Conservation (phyloP, 2,888 invertebrate species). For the Eremobia ochroleuca region DNA sequence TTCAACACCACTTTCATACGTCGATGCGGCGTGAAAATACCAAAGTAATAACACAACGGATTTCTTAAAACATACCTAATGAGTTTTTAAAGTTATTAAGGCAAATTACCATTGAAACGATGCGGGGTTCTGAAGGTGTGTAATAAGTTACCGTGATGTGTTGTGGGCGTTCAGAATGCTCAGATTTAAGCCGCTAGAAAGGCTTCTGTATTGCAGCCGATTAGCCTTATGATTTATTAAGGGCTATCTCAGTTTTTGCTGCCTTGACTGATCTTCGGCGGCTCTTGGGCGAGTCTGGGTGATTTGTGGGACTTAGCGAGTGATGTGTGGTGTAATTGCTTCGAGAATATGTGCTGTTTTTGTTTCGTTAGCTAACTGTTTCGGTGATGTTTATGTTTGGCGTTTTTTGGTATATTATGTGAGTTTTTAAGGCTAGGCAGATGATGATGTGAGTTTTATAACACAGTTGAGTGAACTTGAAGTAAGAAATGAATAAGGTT, state of each 20-base stretch:
- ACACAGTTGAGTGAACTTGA: neutral
- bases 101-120: conserved; percentile 83
- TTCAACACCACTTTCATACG: conserved; percentile 20
- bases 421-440: too few species aligned
- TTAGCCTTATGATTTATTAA: conserved; percentile 84
- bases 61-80: conserved; percentile 81
- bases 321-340: conserved; percentile 57
- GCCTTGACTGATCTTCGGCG: conserved; percentile 61
- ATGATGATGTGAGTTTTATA: neutral
- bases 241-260: conserved; percentile 67
- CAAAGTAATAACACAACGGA: conserved; percentile 65
- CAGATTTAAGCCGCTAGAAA: conserved; percentile 75
- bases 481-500: neutral
- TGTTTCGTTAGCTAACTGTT: conserved; percentile 35
- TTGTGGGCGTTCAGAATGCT: conserved; percentile 70
- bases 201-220: conserved; percentile 84
- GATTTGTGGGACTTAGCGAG: conserved; percentile 63
- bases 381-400: conserved; percentile 23
- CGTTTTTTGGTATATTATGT: neutral
- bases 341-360: conserved; percentile 49
- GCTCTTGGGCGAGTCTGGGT: conserved; percentile 50
- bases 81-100: conserved; percentile 88
- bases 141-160: conserved; percentile 82
- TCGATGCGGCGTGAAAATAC: conserved; percentile 57
- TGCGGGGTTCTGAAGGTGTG: conserved; percentile 79